Conservation (phyloP, 1,140 invertebrate genomes). For the Tetragonula clypearis region DNA sequence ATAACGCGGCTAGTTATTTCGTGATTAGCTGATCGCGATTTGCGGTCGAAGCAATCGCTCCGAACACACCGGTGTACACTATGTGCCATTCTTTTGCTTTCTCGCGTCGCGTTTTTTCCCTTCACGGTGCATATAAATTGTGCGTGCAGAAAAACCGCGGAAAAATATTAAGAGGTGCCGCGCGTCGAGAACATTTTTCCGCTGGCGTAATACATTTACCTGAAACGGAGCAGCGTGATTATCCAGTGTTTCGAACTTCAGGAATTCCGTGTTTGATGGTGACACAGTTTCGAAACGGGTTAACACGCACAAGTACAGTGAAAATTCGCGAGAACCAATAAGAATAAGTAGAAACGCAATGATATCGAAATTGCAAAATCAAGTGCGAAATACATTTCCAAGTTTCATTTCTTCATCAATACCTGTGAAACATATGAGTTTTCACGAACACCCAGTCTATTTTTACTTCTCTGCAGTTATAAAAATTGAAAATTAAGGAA, state of each 20-base stretch:
- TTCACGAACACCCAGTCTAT: too few relatives aligned
- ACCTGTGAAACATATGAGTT: too few relatives aligned
- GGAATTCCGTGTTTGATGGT: too few relatives aligned
- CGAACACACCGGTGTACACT: conserved; percentile 41
- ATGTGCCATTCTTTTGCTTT: conserved; percentile 54
- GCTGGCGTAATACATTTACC: background rate
- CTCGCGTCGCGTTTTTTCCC: conserved; percentile 24
- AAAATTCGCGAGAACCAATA: too few relatives aligned
- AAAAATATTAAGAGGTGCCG: background rate
- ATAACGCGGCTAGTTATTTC: conserved; percentile 49
- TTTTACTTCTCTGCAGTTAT: too few relatives aligned
- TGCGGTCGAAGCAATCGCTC: conserved; percentile 37
- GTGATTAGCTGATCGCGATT: conserved; percentile 59
- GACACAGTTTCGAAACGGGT: too few relatives aligned
- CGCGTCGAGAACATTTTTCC: background rate
- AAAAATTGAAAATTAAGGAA: too few relatives aligned
- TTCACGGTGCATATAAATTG: background rate
- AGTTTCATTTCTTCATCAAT: too few relatives aligned
- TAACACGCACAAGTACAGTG: too few relatives aligned
- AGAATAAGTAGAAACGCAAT: too few relatives aligned
- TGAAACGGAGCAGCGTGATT: background rate
- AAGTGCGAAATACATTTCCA: too few relatives aligned
- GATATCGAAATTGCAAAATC: too few relatives aligned
- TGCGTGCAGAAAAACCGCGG: background rate
- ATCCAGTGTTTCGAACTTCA: background rate